These are phyloP conservation scores for Apocheima hispidaria DNA, from an alignment of 2,888 invertebrate species.

Conservation along the genomic window DNA sequence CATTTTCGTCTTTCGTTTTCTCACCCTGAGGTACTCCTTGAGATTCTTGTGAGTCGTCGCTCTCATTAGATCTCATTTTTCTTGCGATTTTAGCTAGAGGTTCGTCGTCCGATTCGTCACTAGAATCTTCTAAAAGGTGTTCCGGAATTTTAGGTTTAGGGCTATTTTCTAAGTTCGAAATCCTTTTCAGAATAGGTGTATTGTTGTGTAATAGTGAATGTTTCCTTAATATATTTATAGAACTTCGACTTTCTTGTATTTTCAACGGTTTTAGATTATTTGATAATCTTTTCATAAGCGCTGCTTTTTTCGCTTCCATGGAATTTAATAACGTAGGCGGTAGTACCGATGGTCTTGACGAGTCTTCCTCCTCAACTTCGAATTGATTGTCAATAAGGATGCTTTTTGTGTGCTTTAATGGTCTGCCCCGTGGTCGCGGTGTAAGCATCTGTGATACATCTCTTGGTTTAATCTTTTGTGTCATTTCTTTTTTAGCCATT, in stretches of 20 bases:
- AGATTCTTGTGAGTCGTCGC: background rate
- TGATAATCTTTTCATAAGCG: conserved; percentile 29
- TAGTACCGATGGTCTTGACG: no score
- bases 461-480: background rate
- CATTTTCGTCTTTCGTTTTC: conserved; percentile 13
- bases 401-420: background rate
- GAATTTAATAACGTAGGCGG: background rate
- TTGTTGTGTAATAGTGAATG: background rate
- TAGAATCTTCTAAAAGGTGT: conserved; percentile 7
- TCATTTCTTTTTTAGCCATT: background rate
- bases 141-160: conserved; percentile 42
- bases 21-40: background rate
- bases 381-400: background rate
- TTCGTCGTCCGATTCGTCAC: conserved; percentile 69
- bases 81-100: conserved; percentile 67
- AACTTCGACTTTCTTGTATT: conserved; percentile 27
- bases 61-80: conserved; percentile 46
- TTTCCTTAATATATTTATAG: conserved; percentile 22
- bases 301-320: conserved; percentile 23
- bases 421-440: background rate
- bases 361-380: background rate
- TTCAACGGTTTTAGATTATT: conserved; percentile 54
- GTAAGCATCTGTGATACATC: background rate
- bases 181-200: conserved; percentile 9
- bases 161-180: conserved; percentile 18